Base-by-base conservation (phyloP, 2,113 vertebrate genomes). In the Poecile atricapillus region DNA sequence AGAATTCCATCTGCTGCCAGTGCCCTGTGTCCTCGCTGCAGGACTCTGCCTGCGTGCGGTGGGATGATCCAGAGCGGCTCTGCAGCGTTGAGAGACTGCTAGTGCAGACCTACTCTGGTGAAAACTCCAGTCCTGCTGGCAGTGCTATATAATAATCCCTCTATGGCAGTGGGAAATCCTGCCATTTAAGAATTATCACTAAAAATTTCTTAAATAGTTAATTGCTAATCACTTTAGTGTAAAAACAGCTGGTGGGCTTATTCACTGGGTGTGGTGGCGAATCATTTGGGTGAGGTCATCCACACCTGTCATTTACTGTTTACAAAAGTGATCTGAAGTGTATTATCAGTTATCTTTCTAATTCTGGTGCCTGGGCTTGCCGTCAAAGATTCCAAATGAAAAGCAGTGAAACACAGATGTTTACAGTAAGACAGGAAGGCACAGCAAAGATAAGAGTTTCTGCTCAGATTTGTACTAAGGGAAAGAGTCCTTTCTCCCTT, bases 1-100 rank as follows among this genome's bases (percentile, higher is more conserved):
- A 96, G 88, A 87, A 94, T 95, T 89, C 46, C 44, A 56, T 94
- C 80, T 96, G 83, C 68, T 95, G 68, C 30, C 13, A 21, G 4
- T 84, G 62, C 37, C 74, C 47, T 9, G 6, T 2, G 0, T 93
- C 67, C 37, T 93, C 0, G 0, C 68, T 39, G 43, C 23, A 28
- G 67, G 64, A 31, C 33, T 88, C 28, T 86, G 46, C 35, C 1
- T 11, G 25, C 0, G 0, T 62, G 50, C 15, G 2, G 5, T 73
- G 52, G 35, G 44, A 35, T 4, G 10, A 65, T 62, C 30, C 2
- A 1, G 23, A 46, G 37, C 46, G 55, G 46, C 31, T 74, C 7
- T 19, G 14, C 9, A 31, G 33, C 0, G 0, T 8, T 37, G 33
- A 59, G 55, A 46, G 46, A 31, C 53, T 76, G 31, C 62, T 52